Conservation (phyloP, 2,797 vertebrate species). For the Coccyzus lansbergi region DNA sequence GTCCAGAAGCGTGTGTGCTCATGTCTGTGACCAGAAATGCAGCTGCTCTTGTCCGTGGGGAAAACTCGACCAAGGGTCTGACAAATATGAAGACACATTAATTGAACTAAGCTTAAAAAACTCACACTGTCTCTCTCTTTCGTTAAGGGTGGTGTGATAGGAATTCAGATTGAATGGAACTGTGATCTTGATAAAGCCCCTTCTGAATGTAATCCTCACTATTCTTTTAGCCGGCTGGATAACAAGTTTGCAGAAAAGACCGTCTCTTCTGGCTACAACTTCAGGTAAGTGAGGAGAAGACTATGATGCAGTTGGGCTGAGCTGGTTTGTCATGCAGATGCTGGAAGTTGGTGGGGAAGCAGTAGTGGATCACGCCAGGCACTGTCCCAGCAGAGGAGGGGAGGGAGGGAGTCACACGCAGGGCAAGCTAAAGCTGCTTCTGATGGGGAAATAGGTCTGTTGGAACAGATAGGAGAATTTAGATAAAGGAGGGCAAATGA, state of each 20-base stretch:
- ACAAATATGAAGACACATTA: not conserved
- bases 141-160: slow-evolving; percentile 90
- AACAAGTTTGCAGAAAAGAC: slow-evolving; percentile 78
- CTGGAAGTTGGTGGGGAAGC: not conserved
- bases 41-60: not conserved
- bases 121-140: slow-evolving; percentile 63
- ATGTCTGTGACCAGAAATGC: not conserved
- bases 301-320: not conserved
- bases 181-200: slow-evolving; percentile 91
- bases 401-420: not conserved
- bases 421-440: not conserved
- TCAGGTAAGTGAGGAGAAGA: slow-evolving; percentile 82
- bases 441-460: not conserved
- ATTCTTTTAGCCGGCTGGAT: slow-evolving; percentile 92
- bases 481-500: not conserved
- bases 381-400: not conserved
- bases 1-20: not conserved
- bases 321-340: not conserved
- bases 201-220: slow-evolving; percentile 88
- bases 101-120: slow-evolving; percentile 11
- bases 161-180: slow-evolving; percentile 92
- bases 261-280: slow-evolving; percentile 92
- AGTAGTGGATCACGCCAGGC: not conserved
- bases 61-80: not conserved
- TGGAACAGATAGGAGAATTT: not conserved